A percentile compares a stretch with the other conserved stretches of the same genome.
phyloP scores from a whole-genome alignment of 1,140 invertebrate species.

The Ips typographus region DNA sequence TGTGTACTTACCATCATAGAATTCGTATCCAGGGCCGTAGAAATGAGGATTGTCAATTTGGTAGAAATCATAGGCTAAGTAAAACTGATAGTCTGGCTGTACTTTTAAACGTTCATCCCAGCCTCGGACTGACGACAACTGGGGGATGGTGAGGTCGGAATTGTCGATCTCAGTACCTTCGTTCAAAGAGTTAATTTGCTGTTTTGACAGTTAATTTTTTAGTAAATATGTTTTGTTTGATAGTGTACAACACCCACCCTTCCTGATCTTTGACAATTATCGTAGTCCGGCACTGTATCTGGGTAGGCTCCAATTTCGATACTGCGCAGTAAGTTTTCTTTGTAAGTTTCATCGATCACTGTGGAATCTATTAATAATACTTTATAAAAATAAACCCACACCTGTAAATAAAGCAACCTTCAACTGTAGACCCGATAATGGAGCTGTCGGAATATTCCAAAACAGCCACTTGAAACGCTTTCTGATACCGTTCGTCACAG shows the following conservation, averaged over 20 bases:
- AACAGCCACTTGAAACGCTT: slow-evolving; percentile 79
- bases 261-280: slow-evolving; percentile 61
- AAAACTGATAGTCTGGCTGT: slow-evolving; percentile 74
- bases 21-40: slow-evolving; percentile 73
- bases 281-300: slow-evolving; percentile 62
- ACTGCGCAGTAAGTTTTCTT: neutral
- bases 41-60: slow-evolving; percentile 77
- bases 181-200: slow-evolving; percentile 83
- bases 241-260: slow-evolving; percentile 54
- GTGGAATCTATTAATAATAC: too few species aligned
- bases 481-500: slow-evolving; percentile 77
- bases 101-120: slow-evolving; percentile 61
- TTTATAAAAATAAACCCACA: too few species aligned
- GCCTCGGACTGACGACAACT: slow-evolving; percentile 61
- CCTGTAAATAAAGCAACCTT: too few species aligned
- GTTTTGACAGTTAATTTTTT: slow-evolving; percentile 7
- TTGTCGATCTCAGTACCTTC: slow-evolving; percentile 66
- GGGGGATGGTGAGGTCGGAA: slow-evolving; percentile 64
- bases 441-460: slow-evolving; percentile 68
- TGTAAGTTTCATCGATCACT: too few species aligned
- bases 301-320: slow-evolving; percentile 44
- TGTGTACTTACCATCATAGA: slow-evolving; percentile 63
- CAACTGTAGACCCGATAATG: neutral
- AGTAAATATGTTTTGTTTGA: too few species aligned
- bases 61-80: slow-evolving; percentile 85